Evolutionary conservation across 2,797 vertebrate species (phyloP).

Genomic region (Thamnophis elegans): DNA sequence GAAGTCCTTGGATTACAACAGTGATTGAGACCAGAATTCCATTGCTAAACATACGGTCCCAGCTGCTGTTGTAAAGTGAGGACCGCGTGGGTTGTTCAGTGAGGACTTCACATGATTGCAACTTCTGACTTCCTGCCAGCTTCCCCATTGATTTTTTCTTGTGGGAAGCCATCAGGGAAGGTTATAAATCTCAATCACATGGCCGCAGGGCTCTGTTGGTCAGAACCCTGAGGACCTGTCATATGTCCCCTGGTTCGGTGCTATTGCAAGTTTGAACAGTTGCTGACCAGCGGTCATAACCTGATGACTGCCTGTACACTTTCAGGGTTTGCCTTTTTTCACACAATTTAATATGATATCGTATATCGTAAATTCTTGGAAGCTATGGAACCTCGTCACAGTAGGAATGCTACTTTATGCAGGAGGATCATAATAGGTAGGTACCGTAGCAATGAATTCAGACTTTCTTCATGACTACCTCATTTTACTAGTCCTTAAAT

Average conservation of each 20-base stretch:
- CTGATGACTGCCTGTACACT: background rate
- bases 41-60: background rate
- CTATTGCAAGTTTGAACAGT: background rate
- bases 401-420: background rate
- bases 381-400: background rate
- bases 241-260: background rate
- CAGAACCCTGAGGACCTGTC: background rate
- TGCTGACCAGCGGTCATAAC: background rate
- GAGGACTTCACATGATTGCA: background rate
- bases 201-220: background rate
- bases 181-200: background rate
- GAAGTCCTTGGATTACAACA: background rate
- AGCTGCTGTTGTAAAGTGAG: background rate
- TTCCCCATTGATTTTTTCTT: background rate
- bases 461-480: background rate
- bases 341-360: background rate
- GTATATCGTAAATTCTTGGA: background rate
- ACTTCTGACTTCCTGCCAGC: background rate
- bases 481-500: slow-evolving; percentile 31
- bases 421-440: no score
- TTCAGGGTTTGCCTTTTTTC: background rate
- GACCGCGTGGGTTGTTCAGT: background rate
- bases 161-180: background rate
- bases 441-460: background rate
- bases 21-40: background rate